A percentile compares a stretch with the other conserved stretches of the same genome.
Conservation (phyloP, 2,797 vertebrate species). For the Notolabrus celidotus region DNA sequence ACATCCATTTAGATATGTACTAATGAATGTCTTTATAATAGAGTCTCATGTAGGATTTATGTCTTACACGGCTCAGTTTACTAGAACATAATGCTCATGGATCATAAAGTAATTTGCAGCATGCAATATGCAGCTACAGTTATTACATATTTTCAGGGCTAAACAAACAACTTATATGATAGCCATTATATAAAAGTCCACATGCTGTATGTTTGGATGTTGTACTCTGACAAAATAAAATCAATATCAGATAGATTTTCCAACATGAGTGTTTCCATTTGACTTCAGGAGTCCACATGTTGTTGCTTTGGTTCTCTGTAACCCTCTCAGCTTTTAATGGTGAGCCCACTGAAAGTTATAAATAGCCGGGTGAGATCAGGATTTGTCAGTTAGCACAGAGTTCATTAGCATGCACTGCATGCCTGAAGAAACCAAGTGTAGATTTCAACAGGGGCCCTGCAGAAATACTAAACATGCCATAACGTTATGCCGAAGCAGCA, state of each 20-base stretch:
- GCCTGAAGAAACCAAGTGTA: slow-evolving; percentile 46
- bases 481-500: slow-evolving; percentile 25
- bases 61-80: neutral
- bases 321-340: slow-evolving; percentile 19
- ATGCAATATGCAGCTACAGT: too few species aligned
- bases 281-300: too few species aligned
- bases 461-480: slow-evolving; percentile 47
- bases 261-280: neutral
- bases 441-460: slow-evolving; percentile 43
- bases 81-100: neutral
- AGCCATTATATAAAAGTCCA: neutral
- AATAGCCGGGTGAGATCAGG: slow-evolving; percentile 36
- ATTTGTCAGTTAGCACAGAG: slow-evolving; percentile 13
- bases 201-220: neutral
- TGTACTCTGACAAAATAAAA: neutral
- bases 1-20: too few species aligned
- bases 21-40: neutral
- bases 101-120: neutral
- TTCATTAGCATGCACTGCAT: slow-evolving; percentile 39
- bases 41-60: neutral
- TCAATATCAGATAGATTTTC: neutral
- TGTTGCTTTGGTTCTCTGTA: slow-evolving; percentile 6
- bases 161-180: too few species aligned
- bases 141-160: neutral
- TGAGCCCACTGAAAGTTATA: slow-evolving; percentile 25